Evolutionary conservation across 1,140 invertebrate species (phyloP).

Genomic region (Drepana arcuata): DNA sequence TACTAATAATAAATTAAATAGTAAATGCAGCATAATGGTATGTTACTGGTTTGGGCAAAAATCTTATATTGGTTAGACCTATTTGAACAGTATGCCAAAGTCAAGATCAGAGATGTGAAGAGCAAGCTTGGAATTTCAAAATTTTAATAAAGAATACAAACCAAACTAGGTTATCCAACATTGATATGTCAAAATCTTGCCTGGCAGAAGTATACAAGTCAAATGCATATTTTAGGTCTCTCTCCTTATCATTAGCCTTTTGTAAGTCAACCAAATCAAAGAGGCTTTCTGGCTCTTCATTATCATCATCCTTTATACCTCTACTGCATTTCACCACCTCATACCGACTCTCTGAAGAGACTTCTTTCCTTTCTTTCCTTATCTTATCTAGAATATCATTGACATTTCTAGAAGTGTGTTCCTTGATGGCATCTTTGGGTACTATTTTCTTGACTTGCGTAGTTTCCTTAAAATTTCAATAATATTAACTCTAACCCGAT

Average conservation of each 20-base stretch:
- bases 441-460: conserved; percentile 34
- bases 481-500: not conserved
- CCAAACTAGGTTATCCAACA: conserved; percentile 71
- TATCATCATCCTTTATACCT: conserved; percentile 50
- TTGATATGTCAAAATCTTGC: conserved; percentile 68
- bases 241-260: conserved; percentile 25
- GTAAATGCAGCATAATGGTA: no score
- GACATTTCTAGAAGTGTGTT: conserved; percentile 37
- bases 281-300: conserved; percentile 23
- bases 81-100: no score
- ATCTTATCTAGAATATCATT: conserved; percentile 64
- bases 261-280: conserved; percentile 59
- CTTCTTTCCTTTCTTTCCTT: conserved; percentile 50
- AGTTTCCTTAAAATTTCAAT: conserved; percentile 30
- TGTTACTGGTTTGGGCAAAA: no score
- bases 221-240: conserved; percentile 65
- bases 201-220: conserved; percentile 72
- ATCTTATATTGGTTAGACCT: no score
- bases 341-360: conserved; percentile 59
- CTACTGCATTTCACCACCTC: conserved; percentile 66
- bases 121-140: conserved; percentile 60
- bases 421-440: conserved; percentile 27
- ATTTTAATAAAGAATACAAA: conserved; percentile 24
- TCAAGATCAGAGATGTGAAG: conserved; percentile 59
- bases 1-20: no score